Percentiles rank a stretch among this genome's conserved stretches.
phyloP scores from a whole-genome alignment of 2,113 vertebrate species.

The Cercopithecus mona region DNA sequence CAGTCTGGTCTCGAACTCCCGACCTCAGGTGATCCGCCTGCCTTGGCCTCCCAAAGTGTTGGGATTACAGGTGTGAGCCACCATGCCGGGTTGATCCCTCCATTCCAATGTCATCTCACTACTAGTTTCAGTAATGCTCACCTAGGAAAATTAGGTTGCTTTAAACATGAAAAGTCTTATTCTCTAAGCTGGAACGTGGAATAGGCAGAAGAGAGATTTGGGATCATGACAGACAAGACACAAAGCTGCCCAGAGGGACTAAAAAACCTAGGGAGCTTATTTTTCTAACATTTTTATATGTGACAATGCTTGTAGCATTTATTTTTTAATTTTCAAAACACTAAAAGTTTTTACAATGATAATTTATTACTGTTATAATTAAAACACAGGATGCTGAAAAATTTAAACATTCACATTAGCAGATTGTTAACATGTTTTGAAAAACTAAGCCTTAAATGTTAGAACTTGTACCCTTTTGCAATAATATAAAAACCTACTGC shows the following conservation, averaged over 20 bases:
- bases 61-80: too few species aligned
- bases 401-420: neutral
- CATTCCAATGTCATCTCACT: neutral
- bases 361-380: neutral
- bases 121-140: rapidly evolving
- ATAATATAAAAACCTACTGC: neutral
- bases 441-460: neutral
- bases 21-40: too few species aligned
- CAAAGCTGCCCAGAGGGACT: neutral
- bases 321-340: neutral
- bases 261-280: too few species aligned
- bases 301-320: neutral
- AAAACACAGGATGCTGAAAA: neutral
- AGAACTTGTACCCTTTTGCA: neutral
- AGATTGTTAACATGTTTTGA: neutral
- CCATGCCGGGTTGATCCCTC: rapidly evolving
- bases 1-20: too few species aligned
- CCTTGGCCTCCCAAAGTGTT: too few species aligned
- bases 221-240: neutral
- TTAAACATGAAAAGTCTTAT: neutral
- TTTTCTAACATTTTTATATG: neutral
- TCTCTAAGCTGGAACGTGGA: neutral
- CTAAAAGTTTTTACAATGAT: neutral
- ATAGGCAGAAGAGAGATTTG: neutral
- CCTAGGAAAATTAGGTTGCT: neutral